Percentiles rank a stretch among this genome's conserved stretches.
Conservation (phyloP, 2,888 invertebrate genomes). For the Pherbina coryleti region DNA sequence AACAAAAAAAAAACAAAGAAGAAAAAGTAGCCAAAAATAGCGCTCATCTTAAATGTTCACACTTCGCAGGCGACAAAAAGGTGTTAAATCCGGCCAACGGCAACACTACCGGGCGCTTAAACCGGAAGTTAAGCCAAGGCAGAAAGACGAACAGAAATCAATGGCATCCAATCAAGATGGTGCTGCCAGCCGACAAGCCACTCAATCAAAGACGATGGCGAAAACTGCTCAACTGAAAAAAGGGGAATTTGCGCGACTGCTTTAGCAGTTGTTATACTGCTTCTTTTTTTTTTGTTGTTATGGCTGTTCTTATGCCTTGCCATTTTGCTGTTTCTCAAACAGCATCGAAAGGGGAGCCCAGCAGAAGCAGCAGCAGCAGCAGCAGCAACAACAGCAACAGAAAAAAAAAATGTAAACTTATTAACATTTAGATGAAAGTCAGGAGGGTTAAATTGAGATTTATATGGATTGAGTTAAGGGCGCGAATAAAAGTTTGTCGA, state of each 20-base stretch:
- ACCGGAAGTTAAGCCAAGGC: no score
- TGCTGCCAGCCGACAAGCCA: neutral
- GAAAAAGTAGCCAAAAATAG: no score
- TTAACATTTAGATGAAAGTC: conserved; percentile 35
- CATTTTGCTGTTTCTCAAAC: neutral
- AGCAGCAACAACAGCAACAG: neutral
- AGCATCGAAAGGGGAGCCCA: neutral
- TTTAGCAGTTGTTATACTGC: neutral
- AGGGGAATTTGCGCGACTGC: neutral
- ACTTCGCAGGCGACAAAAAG: no score
- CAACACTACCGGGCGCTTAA: no score
- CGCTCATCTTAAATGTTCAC: no score
- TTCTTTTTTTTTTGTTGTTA: neutral
- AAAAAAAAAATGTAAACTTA: conserved; percentile 15
- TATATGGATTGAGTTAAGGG: neutral
- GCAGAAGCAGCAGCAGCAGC: no score
- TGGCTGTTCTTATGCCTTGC: neutral
- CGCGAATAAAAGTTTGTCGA: neutral
- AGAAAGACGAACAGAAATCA: no score
- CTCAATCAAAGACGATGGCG: neutral
- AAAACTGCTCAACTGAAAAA: neutral
- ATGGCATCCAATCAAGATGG: neutral
- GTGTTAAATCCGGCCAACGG: no score
- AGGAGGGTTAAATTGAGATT: conserved; percentile 26
- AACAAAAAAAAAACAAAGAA: no score